Base-by-base conservation (phyloP, 2,113 vertebrate species). In the Aix galericulata region DNA sequence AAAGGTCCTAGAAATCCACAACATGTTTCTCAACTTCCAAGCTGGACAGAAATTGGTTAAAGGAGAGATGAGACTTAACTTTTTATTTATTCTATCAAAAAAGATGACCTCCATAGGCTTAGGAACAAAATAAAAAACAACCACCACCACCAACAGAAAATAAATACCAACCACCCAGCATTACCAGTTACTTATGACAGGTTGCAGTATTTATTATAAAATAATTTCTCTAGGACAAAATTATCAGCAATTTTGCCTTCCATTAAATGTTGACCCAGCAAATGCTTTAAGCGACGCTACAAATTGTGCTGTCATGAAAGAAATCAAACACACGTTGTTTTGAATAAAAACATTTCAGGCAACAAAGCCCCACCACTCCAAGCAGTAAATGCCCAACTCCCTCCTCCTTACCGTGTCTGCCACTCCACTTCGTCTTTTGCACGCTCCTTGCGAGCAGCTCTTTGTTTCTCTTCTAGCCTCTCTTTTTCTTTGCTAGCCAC, bases 381-480 rank as follows among this genome's bases (percentile, higher is more conserved):
- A 68, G 42, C 48, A 11, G 53, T 25, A 52, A 26, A 50, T 11
- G 18, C 46, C 68, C 60, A 14, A 1, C 34, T 23, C 44, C 60
- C 59, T 38, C 34, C 53, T n/a, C 71, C 93, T 97, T 96, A 99
- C 99, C 99, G 98, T 17, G 99, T 99, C 67, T 97, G 97, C 99
- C 99, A 99, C 87, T 99, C 99, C 9, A 98, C 97, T n/a, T 98
- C 98, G 1, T 95, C 98, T 82, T 97, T 98, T 53, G 98, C 98
- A 26, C 99, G 98, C 21, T 99, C 98, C 95, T 98, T 99, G 62
- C 99, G 98, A 87, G 99, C 97, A 20, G 98, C 97, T 96, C 99
- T 98, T 96, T 99, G 99, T 73, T 99, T 99, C 91, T 99, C 99
- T 94, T 99, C 99, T 90, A 99, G 97, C 50, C 99, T 97, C 95